Evolutionary conservation across 2,888 invertebrate genomes (phyloP), one percentile per base, ranked within the genome.

Genomic region (Tetheella fluctuosa): DNA sequence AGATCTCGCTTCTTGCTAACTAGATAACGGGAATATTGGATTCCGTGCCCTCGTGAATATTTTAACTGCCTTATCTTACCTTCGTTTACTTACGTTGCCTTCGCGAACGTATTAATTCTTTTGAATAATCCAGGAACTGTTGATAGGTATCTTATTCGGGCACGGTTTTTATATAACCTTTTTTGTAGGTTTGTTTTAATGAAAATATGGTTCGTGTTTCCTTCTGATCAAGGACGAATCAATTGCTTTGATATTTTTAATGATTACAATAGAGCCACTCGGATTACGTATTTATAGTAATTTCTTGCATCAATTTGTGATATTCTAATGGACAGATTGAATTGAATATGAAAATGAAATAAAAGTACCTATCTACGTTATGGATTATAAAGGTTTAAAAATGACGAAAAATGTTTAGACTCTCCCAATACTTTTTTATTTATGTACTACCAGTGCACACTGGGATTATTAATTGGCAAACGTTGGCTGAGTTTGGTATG

Each of bases 21-120:
- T 70, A 78, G 78, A 78, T 78, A 78, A 76, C 71, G 71, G 69
- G 70, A 70, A 71, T 79, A 79, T 80, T 79, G 75, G 74, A 80
- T 77, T 73, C 68, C 68, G 64, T 69, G 71, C 60, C 61, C 68
- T 74, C 74, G 59, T 81, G 79, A 81, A 81, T 81, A 79, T 79
- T 80, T 80, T 68, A 80, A 75, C 77, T 69, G 70, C 67, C 67
- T 77, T 78, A 74, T 77, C 76, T 80, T 58, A 65, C 70, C 70
- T 73, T 65, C 75, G 71, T 70, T 78, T 80, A 73, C 75, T 74
- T 73, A 76, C 69, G 68, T 60, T 68, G 71, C 68, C 74, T 74
- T 76, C 67, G 78, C 69, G 66, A 65, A 69, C 65, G 75, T 73
- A 77, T 78, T 79, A 80, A 77, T 80, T 75, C 71, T 75, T 74